Evolutionary conservation across 1,140 invertebrate genomes (phyloP), one percentile per base, ranked within the genome.

Genomic region (Cyclina sinensis): DNA sequence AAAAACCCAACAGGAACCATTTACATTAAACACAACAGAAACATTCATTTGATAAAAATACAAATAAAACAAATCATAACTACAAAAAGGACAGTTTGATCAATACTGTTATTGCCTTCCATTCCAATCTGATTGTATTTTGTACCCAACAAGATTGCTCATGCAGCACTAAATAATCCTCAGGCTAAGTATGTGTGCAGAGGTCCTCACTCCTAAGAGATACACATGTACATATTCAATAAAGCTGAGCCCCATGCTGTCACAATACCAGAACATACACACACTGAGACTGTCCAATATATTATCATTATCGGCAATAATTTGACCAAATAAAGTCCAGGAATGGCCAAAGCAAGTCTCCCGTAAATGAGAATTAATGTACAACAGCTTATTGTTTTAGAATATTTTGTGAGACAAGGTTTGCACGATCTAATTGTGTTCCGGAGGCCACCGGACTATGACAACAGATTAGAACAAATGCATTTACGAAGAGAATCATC

Each of bases 341-440:
- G 54, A 78, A 48, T 78, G 21, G 27, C 30, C 37, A 5, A 54
- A n/a, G 51, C 35, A 21, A 86, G 46, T 86, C n/a, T 39, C 30
- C 24, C 37, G n/a, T 46, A 86, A 86, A 86, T 86, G 84, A 78
- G 84, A 86, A 86, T 86, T 59, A 74, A 86, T 86, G 84, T 39
- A n/a, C 32, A 24, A 59, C 27, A 24, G 84, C 48, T 86, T 78
- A 86, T 27, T 78, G 46, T 65, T 70, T 16, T 39, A 37, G n/a
- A 48, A 51, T n/a, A 7, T 70, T 70, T 70, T 32, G 37, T 70
- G 39, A 27, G 73, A 14, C 79, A 35, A 62, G n/a, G 35, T 24
- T 46, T 51, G 18, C 35, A 35, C 11, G 21, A 43, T 62, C 79
- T 81, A 62, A 62, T 65, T 65, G 79, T 62, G 54, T 32, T 65